Evolutionary conservation across 1,140 invertebrate genomes (phyloP).

Genomic region (Pseudoatta argentina): DNA sequence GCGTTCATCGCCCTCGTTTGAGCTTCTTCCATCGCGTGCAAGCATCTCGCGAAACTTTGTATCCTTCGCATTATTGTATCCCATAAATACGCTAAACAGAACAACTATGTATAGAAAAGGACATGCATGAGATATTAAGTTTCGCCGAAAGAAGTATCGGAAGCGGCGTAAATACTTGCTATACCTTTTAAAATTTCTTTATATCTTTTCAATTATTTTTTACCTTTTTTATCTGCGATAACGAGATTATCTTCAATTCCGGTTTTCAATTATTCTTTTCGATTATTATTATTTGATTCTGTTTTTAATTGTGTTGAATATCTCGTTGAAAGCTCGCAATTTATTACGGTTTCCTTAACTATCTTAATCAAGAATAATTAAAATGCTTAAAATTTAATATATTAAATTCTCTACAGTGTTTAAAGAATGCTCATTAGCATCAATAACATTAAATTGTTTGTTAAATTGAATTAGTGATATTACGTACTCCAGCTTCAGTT

Average conservation of each 20-base stretch:
- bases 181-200: background rate
- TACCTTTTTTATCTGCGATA: background rate
- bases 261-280: background rate
- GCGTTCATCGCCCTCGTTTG: constrained; percentile 39
- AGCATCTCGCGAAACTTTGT: constrained; percentile 55
- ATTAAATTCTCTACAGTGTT: no score
- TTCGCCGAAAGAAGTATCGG: background rate
- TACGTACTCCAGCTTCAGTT: no score
- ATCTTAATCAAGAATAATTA: background rate
- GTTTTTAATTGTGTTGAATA: background rate
- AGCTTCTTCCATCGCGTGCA: constrained; percentile 47
- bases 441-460: no score
- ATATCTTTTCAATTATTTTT: background rate
- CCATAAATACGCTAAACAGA: constrained; percentile 67
- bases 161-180: background rate
- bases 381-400: background rate
- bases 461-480: no score
- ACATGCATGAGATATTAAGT: constrained; percentile 39
- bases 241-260: background rate
- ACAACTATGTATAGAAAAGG: background rate
- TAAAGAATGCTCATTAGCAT: no score
- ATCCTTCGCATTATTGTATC: constrained; percentile 62
- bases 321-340: background rate
- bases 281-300: constrained; percentile 13
- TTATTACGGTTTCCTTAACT: background rate